Percentiles rank a stretch among this genome's conserved stretches.
Evolutionary conservation across 2,888 invertebrate genomes (phyloP).

Genomic region (Platynereis dumerilii): DNA sequence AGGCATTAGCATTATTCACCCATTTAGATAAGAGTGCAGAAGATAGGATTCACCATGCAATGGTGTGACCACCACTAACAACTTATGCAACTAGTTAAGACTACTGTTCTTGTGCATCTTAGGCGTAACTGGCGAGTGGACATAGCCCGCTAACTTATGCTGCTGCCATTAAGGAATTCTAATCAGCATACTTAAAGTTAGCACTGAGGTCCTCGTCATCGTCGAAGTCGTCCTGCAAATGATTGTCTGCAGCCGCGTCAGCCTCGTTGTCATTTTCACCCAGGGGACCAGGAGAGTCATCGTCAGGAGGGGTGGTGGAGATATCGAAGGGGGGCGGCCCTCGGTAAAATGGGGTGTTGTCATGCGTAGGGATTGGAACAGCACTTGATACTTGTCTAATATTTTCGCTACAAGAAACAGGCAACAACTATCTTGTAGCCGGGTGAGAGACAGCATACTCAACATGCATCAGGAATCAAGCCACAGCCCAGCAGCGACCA

Average conservation of each 20-base stretch:
- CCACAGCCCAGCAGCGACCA: too few relatives aligned
- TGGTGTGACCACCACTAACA: too few relatives aligned
- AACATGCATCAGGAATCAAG: too few relatives aligned
- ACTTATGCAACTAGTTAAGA: too few relatives aligned
- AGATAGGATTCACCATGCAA: neutral
- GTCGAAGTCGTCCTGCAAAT: slow-evolving; percentile 3
- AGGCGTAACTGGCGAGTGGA: too few relatives aligned
- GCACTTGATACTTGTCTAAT: neutral
- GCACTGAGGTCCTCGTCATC: slow-evolving; percentile 24
- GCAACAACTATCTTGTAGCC: too few relatives aligned
- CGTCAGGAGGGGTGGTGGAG: neutral
- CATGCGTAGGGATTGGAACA: neutral
- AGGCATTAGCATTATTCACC: neutral
- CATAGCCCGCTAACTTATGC: neutral
- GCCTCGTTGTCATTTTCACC: neutral
- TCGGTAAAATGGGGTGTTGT: neutral
- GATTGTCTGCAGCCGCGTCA: neutral
- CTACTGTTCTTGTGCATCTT: too few relatives aligned
- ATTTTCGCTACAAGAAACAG: too few relatives aligned
- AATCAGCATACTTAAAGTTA: slow-evolving; percentile 22
- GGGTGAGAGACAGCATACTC: too few relatives aligned
- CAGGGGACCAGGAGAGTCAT: neutral
- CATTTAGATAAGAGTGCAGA: neutral
- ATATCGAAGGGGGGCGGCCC: neutral
- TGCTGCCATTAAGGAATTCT: too few relatives aligned